Evolutionary conservation across 2,888 invertebrate species (phyloP).

Genomic region (Melinaea menophilus): DNA sequence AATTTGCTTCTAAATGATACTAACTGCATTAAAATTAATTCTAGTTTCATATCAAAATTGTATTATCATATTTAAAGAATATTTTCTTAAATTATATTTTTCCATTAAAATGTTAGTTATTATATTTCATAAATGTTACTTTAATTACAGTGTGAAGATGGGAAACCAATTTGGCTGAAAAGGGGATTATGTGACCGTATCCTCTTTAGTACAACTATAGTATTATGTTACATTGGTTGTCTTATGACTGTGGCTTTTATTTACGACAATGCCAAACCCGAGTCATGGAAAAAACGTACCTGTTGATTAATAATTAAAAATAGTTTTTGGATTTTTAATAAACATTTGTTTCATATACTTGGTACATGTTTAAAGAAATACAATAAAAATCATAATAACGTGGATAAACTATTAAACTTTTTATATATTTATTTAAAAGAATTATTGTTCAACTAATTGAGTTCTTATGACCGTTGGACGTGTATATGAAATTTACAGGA

Average conservation of each 20-base stretch:
- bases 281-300: slow-evolving; percentile 37
- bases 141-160: slow-evolving; percentile 47
- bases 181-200: slow-evolving; percentile 49
- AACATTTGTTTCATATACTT: not conserved
- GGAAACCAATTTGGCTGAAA: slow-evolving; percentile 52
- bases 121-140: not conserved
- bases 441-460: not conserved
- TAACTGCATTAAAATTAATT: not conserved
- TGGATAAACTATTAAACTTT: not conserved
- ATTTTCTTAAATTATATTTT: not conserved
- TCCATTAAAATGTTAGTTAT: not conserved
- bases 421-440: slow-evolving; percentile 2
- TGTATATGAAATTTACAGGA: slow-evolving; percentile 95
- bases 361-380: not conserved
- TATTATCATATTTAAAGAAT: not conserved
- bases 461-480: slow-evolving; percentile 82
- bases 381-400: slow-evolving; percentile 4
- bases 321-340: not conserved
- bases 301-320: slow-evolving; percentile 21
- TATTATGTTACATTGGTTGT: slow-evolving; percentile 36
- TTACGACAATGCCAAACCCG: slow-evolving; percentile 42
- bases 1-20: not conserved
- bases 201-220: slow-evolving; percentile 41
- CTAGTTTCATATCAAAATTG: too few species aligned
- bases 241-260: slow-evolving; percentile 30